Evolutionary conservation across 2,113 vertebrate species (phyloP).

Genomic region (Rattus norvegicus): DNA sequence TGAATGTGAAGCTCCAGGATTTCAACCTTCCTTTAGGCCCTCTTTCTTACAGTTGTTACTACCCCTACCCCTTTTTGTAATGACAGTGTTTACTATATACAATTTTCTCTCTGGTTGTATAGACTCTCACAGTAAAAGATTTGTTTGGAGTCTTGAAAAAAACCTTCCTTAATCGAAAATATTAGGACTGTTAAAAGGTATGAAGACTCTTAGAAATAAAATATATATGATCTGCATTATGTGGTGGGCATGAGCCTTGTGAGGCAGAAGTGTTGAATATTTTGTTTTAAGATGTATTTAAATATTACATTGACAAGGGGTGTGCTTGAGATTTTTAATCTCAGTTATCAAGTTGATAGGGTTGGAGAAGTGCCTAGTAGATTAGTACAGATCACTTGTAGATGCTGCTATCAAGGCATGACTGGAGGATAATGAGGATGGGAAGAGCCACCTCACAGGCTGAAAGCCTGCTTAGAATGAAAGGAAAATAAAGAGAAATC

Average conservation of each 20-base stretch:
- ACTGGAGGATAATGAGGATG: background rate
- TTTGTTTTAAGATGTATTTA: background rate
- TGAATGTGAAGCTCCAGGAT: background rate
- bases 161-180: background rate
- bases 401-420: background rate
- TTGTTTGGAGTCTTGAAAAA: background rate
- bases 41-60: background rate
- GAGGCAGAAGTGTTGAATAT: background rate
- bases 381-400: background rate
- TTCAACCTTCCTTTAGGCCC: background rate
- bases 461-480: background rate
- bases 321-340: background rate
- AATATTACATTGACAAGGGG: too few species aligned
- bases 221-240: background rate
- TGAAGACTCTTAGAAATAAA: background rate
- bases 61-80: too few species aligned
- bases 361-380: background rate
- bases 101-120: background rate
- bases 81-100: background rate
- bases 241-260: background rate
- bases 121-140: background rate
- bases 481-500: background rate
- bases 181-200: background rate
- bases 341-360: background rate
- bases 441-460: background rate